Evolutionary conservation across 2,888 invertebrate species (phyloP), one percentile per base, ranked within the genome.

Genomic region (Nebria salina): DNA sequence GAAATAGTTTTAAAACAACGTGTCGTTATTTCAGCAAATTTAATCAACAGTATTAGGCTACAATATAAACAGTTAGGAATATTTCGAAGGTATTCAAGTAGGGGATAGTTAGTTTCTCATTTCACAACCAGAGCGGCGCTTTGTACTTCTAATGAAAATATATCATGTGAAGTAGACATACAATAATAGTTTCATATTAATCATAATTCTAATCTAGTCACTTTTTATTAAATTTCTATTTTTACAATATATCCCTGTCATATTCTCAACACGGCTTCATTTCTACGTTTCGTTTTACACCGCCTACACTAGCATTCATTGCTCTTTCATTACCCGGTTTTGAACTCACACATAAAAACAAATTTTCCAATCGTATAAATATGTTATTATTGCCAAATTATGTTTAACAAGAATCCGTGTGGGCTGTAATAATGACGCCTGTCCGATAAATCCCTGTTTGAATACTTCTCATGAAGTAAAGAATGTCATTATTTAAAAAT

Each of bases 301-400:
- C 54, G 54, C 54, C 54, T 54, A 54, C 54, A 13, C 7, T 54
- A 4, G 54, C 26, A 70, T 70, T 70, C 70, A 70, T 70, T 34
- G 70, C 13, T 70, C 70, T 70, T 70, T 70, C 70, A 70, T 70
- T 70, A 70, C 25, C 6, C 70, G 54, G 15, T 34, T 26, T 25
- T 26, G 9, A 25, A 25, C 70, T 25, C 25, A 70, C 7, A 66
- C 70, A 15, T 15, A 9, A 5, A 25, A 70, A 26, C 70, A 25
- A 34, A 70, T 70, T 70, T 70, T 70, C 34, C 34, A 25, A n/a
- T 70, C 70, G 70, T 70, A 13, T 70, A 70, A 70, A 70, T 26
- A 70, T 70, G 70, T 70, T 70, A 70, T 70, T 70, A 70, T 70
- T 15, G 70, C 25, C 70, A 70, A 70, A 70, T 70, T 70, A 70